Evolutionary conservation across 2,797 vertebrate genomes (phyloP).

Genomic region (Eleutherodactylus coqui): DNA sequence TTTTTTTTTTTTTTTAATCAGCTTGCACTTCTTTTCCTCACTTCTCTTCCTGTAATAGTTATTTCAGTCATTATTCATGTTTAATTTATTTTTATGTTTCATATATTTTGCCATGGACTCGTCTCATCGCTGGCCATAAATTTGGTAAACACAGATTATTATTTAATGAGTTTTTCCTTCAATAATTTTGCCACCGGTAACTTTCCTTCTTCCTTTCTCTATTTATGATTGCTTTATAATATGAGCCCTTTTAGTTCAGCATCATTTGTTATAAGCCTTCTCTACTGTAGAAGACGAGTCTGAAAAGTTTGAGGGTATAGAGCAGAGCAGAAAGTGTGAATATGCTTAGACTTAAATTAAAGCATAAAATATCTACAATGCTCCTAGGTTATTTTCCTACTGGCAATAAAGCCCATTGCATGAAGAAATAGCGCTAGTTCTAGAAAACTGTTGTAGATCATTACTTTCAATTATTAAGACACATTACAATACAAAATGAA

Average conservation of each 20-base stretch:
- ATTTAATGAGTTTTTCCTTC: slow-evolving; percentile 60
- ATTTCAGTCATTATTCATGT: slow-evolving; percentile 59
- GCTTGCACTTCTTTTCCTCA: slow-evolving; percentile 32
- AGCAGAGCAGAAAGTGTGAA: background rate
- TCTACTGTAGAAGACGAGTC: slow-evolving; percentile 34
- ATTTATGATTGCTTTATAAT: slow-evolving; percentile 45
- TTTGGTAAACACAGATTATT: slow-evolving; percentile 59
- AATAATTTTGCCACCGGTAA: slow-evolving; percentile 49
- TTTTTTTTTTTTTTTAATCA: slow-evolving; percentile 22
- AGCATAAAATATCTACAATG: background rate
- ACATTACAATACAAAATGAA: no score
- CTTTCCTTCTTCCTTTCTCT: slow-evolving; percentile 39
- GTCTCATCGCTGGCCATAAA: slow-evolving; percentile 51
- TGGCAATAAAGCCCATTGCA: background rate
- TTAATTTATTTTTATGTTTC: slow-evolving; percentile 61
- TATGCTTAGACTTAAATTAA: background rate
- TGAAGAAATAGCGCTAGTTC: background rate
- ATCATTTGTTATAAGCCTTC: slow-evolving; percentile 32
- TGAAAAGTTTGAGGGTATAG: slow-evolving; percentile 16
- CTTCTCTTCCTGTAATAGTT: slow-evolving; percentile 51
- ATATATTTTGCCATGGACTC: slow-evolving; percentile 52
- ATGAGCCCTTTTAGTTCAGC: slow-evolving; percentile 49
- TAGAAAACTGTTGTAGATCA: background rate
- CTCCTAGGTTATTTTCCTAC: background rate
- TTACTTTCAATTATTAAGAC: no score